Evolutionary conservation across 2,113 vertebrate species (phyloP), one percentile per base, ranked within the genome.

Genomic region (Tragulus kanchil): DNA sequence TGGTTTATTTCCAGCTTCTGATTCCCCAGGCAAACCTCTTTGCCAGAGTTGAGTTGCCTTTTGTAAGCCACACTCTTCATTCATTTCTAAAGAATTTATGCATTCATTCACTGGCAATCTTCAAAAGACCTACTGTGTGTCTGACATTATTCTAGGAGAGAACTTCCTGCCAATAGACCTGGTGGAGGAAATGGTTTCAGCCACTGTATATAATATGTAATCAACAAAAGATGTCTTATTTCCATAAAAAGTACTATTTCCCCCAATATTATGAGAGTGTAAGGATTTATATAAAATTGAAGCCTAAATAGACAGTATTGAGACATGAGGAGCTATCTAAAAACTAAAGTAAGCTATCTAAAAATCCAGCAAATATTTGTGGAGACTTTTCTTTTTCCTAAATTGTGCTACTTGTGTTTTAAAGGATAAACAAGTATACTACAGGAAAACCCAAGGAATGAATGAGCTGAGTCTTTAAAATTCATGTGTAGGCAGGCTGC

Each of bases 141-240:
- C 58, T 86, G 61, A 62, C 81, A 48, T 59, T 88, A n/a, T 90
- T 88, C 16, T 65, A 45, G 48, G 42, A 83, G 71, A 85, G 77
- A 92, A 85, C n/a, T 65, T 92, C 87, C 62, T 96, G 67, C 52
- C 14, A 69, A 15, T 45, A 81, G n/a, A 65, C 50, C 17, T 90
- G 31, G 83, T n/a, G 78, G 45, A 71, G 56, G 56, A 87, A 96
- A 94, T 82, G 28, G 8, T 65, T 92, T 91, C 19, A n/a, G 61
- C 19, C n/a, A 89, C 28, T 93, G 21, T 79, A 54, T 54, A 59
- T 75, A 54, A 84, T 67, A 81, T 3, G 10, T 28, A 77, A 87
- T 81, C 42, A 26, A 84, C n/a, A 96, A 88, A 88, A 90, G 9
- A 82, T 85, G 25, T 79, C 25, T 88, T 92, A 61, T 58, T 92